Conservation (phyloP, 2,888 invertebrate genomes). For the Diaphora mendica region DNA sequence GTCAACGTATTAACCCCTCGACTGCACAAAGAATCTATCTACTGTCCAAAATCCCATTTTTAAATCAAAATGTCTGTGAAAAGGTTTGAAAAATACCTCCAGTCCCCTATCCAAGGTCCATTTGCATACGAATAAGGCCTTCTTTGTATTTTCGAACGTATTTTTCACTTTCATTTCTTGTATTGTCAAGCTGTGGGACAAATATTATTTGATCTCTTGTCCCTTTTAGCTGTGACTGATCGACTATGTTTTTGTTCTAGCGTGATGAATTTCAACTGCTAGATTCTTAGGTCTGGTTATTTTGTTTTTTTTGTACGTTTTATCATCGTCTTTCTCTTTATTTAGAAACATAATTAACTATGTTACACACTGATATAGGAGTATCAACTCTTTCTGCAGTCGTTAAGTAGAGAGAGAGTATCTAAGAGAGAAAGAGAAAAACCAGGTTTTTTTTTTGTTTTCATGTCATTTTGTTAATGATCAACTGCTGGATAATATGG, state of each 20-base stretch:
- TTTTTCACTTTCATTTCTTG: constrained; percentile 66
- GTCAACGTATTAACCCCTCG: not conserved
- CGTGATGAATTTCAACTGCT: constrained; percentile 41
- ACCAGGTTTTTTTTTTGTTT: too few relatives aligned
- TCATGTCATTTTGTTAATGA: too few relatives aligned
- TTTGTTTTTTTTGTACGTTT: not conserved
- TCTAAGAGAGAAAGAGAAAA: too few relatives aligned
- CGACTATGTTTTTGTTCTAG: constrained; percentile 51
- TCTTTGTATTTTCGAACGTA: constrained; percentile 61
- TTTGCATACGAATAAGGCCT: constrained; percentile 68
- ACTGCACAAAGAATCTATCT: constrained; percentile 11
- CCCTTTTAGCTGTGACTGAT: constrained; percentile 52
- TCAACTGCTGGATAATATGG: too few relatives aligned
- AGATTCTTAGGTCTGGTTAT: not conserved
- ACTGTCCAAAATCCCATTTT: constrained; percentile 42
- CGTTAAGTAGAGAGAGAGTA: too few relatives aligned
- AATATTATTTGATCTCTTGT: constrained; percentile 55
- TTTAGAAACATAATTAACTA: not conserved
- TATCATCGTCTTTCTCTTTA: not conserved
- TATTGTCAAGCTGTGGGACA: constrained; percentile 51
- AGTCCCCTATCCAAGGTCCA: constrained; percentile 55
- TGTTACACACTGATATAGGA: not conserved
- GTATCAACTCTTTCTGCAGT: too few relatives aligned
- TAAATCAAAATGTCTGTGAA: constrained; percentile 50
- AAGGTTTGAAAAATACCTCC: constrained; percentile 61